Evolutionary conservation across 2,797 vertebrate genomes (phyloP).

Genomic region (Peromyscus nudipes): DNA sequence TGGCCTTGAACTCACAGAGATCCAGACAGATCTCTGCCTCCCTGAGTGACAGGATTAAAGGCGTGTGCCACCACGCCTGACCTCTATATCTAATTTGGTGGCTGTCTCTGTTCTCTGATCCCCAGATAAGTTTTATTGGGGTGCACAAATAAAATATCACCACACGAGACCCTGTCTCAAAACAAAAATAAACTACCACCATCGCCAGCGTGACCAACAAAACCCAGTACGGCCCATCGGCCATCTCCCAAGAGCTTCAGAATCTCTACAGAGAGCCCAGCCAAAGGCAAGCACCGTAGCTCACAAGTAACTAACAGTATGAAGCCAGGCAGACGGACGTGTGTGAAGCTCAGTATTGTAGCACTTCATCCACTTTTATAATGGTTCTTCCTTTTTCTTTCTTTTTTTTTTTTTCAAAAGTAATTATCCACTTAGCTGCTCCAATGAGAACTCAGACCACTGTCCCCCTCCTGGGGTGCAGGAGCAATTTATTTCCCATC

Average conservation of each 20-base stretch:
- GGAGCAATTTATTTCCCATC: not conserved
- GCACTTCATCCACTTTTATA: not conserved
- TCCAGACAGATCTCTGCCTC: no score
- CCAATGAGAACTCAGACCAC: not conserved
- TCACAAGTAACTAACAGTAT: not conserved
- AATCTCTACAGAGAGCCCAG: not conserved
- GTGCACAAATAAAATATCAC: no score
- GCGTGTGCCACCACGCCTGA: no score
- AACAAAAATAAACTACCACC: not conserved
- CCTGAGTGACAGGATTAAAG: no score
- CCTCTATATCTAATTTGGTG: no score
- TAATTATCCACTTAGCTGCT: conserved; percentile 14
- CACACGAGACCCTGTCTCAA: not conserved
- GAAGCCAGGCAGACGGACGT: not conserved
- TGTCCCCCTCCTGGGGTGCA: conserved; percentile 12
- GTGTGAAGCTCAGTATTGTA: not conserved
- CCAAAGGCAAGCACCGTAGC: not conserved
- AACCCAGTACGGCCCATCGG: not conserved
- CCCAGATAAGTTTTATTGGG: no score
- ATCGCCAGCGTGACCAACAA: no score
- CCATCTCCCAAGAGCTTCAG: not conserved
- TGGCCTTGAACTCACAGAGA: no score
- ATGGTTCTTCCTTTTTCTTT: not conserved
- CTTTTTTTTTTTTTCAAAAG: not conserved
- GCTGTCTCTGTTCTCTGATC: no score